A percentile compares a stretch with the other conserved stretches of the same genome.
Conservation (phyloP, 2,888 invertebrate species). For the Hydraecia micacea region DNA sequence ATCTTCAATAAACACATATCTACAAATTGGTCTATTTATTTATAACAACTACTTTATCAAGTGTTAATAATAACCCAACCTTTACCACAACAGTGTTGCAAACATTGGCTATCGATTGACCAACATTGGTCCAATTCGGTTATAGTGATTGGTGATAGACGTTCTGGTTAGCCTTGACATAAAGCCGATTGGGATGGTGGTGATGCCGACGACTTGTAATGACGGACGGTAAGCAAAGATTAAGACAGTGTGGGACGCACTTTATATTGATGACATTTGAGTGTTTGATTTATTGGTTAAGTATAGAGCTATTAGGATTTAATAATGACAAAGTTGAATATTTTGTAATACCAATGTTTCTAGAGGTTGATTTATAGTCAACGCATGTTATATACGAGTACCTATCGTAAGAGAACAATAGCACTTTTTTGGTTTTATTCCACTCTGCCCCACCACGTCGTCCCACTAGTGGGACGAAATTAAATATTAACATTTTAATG, state of each 20-base stretch:
- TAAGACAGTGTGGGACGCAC: conserved; percentile 36
- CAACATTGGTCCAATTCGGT: conserved; percentile 54
- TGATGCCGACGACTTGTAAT: conserved; percentile 41
- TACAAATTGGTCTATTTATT: background rate
- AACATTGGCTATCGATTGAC: conserved; percentile 49
- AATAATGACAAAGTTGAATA: conserved; percentile 3
- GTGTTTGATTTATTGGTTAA: conserved; percentile 38
- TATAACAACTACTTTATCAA: conserved; percentile 11
- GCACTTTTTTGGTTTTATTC: background rate
- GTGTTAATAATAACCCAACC: conserved; percentile 7
- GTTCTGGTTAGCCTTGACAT: conserved; percentile 62
- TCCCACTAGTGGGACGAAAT: background rate
- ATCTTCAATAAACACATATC: background rate
- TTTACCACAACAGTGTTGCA: conserved; percentile 28
- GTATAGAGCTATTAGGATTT: background rate
- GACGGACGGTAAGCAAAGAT: conserved; percentile 50
- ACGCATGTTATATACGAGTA: background rate
- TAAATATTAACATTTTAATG: background rate
- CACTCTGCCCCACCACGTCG: background rate
- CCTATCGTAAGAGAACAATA: background rate
- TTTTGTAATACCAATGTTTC: background rate
- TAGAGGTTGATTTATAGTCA: background rate
- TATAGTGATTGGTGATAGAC: conserved; percentile 47
- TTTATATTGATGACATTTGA: conserved; percentile 30
- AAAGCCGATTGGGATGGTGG: conserved; percentile 32